Evolutionary conservation across 2,797 vertebrate genomes (phyloP), one percentile per base, ranked within the genome.

Genomic region (Oreochromis mossambicus): DNA sequence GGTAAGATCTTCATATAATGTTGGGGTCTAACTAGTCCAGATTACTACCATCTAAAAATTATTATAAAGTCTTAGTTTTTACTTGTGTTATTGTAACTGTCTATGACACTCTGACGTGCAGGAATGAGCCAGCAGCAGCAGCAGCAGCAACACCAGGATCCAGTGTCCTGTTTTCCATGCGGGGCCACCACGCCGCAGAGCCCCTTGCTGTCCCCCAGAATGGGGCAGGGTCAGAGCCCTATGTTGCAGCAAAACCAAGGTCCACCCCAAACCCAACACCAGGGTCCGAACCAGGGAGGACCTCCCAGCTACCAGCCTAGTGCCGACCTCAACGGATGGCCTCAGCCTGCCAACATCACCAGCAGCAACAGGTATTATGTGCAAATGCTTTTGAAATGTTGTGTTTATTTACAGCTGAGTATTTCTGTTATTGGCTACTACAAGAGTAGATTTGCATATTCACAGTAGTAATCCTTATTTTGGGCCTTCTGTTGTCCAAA

Each of bases 121-220:
- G 98, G 97, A 94, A 97, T 98, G 94, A 97, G 93, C 97, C 98
- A 98, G 88, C 98, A 99, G 88, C 96, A 98, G 56, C 98, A 98
- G 88, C 96, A 87, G 34, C 61, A 66, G 34, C 98, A 99, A 54
- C 96, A 94, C 75, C 94, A 95, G 90, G 93, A 96, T 54, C 85
- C 97, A 0, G 97, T 97, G 58, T 95, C 97, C 48, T 97, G 98
- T 84, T 99, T 98, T 56, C 95, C 97, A 10, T 98, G 98, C 63
- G 97, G 97, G 29, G 95, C 97, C 0, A 29, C 87, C 2, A 97
- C 98, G 55, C 97, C 98, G 43, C 98, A 99, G 93, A 99, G 98
- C 89, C 98, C 98, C 34, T 94, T 99, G 89, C 97, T 99, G 97
- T 99, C 98, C 7, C 98, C 98, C 86, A 96, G 98, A 89, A 97